Conservation (phyloP, 2,113 vertebrate genomes). For the Xenopus borealis region DNA sequence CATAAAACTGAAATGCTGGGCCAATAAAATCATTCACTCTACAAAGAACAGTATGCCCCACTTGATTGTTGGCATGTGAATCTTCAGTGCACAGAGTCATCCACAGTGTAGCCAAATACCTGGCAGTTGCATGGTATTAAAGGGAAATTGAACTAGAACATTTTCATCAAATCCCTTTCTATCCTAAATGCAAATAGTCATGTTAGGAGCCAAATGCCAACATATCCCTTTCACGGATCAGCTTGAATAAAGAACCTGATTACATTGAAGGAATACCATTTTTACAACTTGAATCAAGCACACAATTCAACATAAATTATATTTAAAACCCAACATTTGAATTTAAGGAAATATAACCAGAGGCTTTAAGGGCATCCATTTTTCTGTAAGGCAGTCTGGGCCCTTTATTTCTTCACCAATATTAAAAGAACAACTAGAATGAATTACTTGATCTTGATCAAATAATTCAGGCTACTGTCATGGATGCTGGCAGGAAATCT, state of each 20-base stretch:
- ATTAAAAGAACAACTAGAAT: constrained; percentile 11
- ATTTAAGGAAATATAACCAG: constrained; percentile 1
- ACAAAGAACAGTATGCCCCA: no score
- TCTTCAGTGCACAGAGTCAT: no score
- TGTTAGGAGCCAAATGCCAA: no score
- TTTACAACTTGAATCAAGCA: background rate
- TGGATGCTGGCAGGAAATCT: constrained; percentile 9
- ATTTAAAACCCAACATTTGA: background rate
- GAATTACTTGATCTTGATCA: background rate
- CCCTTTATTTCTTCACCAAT: constrained; percentile 19
- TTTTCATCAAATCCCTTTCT: no score
- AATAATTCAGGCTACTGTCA: constrained; percentile 1
- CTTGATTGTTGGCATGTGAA: no score
- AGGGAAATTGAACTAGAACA: no score
- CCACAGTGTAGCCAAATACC: no score
- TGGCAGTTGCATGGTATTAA: no score
- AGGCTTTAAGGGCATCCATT: background rate
- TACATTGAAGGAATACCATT: background rate
- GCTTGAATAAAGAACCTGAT: background rate
- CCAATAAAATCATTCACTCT: no score
- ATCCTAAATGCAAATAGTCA: no score
- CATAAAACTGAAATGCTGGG: no score
- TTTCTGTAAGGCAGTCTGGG: constrained; percentile 17
- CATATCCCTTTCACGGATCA: no score
- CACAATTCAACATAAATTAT: background rate